Base-by-base conservation (phyloP, 2,113 vertebrate species). In the Spermophilus dauricus region DNA sequence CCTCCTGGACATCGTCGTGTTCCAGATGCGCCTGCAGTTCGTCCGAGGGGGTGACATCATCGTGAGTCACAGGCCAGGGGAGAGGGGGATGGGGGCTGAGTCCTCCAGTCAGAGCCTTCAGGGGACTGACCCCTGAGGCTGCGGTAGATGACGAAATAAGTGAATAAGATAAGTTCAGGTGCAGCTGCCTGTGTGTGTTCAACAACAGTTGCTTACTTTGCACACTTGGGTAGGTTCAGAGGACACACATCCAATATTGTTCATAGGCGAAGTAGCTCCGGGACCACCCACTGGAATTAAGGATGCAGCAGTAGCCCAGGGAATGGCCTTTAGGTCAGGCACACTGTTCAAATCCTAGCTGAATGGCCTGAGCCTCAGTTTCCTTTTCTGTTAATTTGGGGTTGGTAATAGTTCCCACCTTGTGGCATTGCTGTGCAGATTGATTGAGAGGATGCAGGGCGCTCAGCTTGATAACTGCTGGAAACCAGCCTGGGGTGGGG, bases 11-110 rank as follows among this genome's bases (percentile, higher is more conserved):
- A 99, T 99, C 69, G 67, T 99, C 0, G 0, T 99, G 92, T 99
- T 99, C 91, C 99, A 99, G 98, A 98, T 98, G 3, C 98, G 99
- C 11, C 99, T 99, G 92, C 99, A 99, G 99, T 99, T 99, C 0
- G 99, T 99, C 94, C 98, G 96, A 14, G 99, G 98, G 0, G 99
- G 99, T 76, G 99, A 99, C 97, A 99, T 99, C 48, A 99, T 99
- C 91, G 99, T 99, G 96, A 98, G 99, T 99, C 77, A 22, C n/a
- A 20, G 61, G 84, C 1, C 0, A n/a, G 13, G 0, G 20, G 20
- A 26, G 0, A 0, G 34, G 34, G 18, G 13, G 22, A 37, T 17
- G 0, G 2, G 39, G 39, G 16, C 22, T 75, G 86, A 39, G 11
- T 10, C 4, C 30, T 1, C 6, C 6, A 14, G 17, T 73, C 73